Percentiles rank a stretch among this genome's conserved stretches.
Conservation (phyloP, 2,888 invertebrate genomes). For the Gymnosoma rotundatum region DNA sequence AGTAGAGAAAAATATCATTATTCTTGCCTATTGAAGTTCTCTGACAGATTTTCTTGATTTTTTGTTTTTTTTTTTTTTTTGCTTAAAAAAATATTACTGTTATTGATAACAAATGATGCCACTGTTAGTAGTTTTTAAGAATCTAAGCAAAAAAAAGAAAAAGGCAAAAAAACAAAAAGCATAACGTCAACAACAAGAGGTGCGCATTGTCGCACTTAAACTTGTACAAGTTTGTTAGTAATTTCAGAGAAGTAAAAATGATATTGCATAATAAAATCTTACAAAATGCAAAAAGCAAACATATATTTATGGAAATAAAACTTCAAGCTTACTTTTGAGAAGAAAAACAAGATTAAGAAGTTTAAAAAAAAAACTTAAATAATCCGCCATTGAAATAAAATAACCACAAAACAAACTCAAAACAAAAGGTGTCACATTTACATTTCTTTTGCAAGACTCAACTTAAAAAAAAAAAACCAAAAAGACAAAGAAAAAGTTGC, state of each 20-base stretch:
- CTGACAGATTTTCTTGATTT: background rate
- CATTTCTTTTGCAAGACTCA: background rate
- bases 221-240: conserved; percentile 51
- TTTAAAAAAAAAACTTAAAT: conserved; percentile 9
- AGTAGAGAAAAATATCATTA: background rate
- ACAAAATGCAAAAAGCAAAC: conserved; percentile 1
- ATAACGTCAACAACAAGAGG: conserved; percentile 63
- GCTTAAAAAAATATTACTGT: conserved; percentile 33
- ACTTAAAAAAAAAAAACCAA: background rate
- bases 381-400: conserved; percentile 40
- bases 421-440: conserved; percentile 60
- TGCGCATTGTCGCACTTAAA: conserved; percentile 66
- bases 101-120: conserved; percentile 49
- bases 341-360: conserved; percentile 18
- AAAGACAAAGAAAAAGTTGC: conserved; percentile 37
- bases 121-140: conserved; percentile 17
- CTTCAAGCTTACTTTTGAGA: conserved; percentile 32
- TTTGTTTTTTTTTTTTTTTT: background rate
- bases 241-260: conserved; percentile 34
- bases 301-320: conserved; percentile 6
- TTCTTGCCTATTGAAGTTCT: background rate
- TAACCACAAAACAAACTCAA: conserved; percentile 20
- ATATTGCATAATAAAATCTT: conserved; percentile 13
- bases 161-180: background rate
- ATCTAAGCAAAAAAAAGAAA: background rate